A percentile compares a stretch with the other conserved stretches of the same genome.
Evolutionary conservation across 2,797 vertebrate genomes (phyloP).

Genomic region (Hypotaenidia philippensis): DNA sequence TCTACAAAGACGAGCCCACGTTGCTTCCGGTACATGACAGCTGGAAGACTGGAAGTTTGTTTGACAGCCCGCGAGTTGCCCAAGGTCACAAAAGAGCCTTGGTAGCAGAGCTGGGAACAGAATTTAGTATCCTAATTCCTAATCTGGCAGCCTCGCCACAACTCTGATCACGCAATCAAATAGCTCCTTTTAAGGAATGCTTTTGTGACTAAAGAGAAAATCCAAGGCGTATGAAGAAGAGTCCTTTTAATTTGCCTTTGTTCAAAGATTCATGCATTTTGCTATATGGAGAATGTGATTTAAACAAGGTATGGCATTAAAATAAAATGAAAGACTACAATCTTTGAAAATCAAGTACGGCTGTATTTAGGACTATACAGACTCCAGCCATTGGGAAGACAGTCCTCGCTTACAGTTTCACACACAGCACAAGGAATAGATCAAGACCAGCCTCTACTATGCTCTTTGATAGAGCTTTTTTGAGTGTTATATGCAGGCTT

Average conservation of each 20-base stretch:
- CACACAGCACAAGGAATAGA: neutral
- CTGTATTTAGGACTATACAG: neutral
- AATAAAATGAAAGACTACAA: neutral
- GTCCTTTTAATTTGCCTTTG: conserved; percentile 30
- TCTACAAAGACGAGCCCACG: neutral
- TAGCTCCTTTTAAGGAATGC: conserved; percentile 71
- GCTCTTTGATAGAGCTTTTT: neutral
- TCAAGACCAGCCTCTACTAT: neutral
- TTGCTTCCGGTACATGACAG: neutral
- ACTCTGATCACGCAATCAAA: conserved; percentile 66
- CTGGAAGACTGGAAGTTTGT: neutral
- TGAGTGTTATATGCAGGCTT: neutral
- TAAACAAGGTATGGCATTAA: neutral
- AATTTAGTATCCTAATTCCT: conserved; percentile 71
- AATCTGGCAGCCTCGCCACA: conserved; percentile 59
- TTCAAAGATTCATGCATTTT: neutral
- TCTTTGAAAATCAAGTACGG: neutral
- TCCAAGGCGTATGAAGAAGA: conserved; percentile 29
- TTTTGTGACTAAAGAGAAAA: conserved; percentile 68
- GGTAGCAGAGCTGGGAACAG: conserved; percentile 59
- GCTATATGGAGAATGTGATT: neutral
- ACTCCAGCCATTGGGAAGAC: neutral
- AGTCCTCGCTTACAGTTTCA: neutral
- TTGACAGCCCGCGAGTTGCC: neutral
- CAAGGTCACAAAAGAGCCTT: conserved; percentile 50